Conservation (phyloP, 2,888 invertebrate species). For the Dinocampus coccinellae region DNA sequence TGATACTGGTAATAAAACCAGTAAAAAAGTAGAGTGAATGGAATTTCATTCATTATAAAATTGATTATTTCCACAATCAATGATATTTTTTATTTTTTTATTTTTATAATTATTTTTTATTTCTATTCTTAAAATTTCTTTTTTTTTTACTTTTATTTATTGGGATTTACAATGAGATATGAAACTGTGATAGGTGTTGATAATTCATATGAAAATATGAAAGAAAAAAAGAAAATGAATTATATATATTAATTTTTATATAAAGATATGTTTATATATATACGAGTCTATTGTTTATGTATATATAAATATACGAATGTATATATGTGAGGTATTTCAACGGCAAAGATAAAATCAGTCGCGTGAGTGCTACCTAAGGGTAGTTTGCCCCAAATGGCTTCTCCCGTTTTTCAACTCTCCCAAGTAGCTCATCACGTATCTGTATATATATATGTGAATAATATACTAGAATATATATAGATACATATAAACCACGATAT, state of each 20-base stretch:
- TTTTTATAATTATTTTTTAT: too few relatives aligned
- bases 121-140: too few relatives aligned
- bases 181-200: too few relatives aligned
- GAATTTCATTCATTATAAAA: too few relatives aligned
- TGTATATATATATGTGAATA: slow-evolving; percentile 23
- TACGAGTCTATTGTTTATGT: slow-evolving; percentile 3
- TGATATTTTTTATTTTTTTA: too few relatives aligned
- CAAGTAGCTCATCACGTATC: slow-evolving; percentile 40
- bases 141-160: too few relatives aligned
- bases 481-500: slow-evolving; percentile 10
- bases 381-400: slow-evolving; percentile 61
- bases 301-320: slow-evolving; percentile 12
- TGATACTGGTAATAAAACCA: too few relatives aligned
- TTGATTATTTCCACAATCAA: too few relatives aligned
- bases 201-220: too few relatives aligned
- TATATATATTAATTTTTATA: neutral
- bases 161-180: too few relatives aligned
- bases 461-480: slow-evolving; percentile 14
- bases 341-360: slow-evolving; percentile 61
- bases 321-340: slow-evolving; percentile 22
- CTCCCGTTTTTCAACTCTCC: slow-evolving; percentile 54
- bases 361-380: slow-evolving; percentile 54
- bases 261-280: neutral
- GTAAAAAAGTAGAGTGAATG: too few relatives aligned
- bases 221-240: too few relatives aligned